Evolutionary conservation across 2,888 invertebrate genomes (phyloP).

Genomic region (Dynastes grantii): DNA sequence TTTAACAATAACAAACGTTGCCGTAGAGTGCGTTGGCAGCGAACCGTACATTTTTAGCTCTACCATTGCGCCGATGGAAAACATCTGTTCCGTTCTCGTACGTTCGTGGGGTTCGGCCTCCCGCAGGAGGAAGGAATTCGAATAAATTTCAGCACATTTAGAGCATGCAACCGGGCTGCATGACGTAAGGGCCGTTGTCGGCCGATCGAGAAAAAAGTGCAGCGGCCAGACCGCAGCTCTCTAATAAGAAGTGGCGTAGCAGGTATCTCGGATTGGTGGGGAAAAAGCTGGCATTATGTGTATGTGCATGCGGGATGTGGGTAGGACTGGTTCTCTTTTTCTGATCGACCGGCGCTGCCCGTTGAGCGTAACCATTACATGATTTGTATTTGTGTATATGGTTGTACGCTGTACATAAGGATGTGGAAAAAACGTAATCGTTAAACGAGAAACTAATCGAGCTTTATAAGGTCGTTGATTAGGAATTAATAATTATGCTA

Average conservation of each 20-base stretch:
- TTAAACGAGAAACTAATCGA: background rate
- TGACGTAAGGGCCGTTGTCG: conserved; percentile 41
- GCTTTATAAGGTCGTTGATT: conserved; percentile 2
- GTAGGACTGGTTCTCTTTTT: conserved; percentile 21
- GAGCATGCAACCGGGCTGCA: conserved; percentile 34
- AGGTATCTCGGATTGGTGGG: conserved; percentile 20
- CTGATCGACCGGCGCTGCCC: background rate
- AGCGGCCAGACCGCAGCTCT: background rate
- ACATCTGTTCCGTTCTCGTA: conserved; percentile 17
- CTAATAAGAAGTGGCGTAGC: background rate
- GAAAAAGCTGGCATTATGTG: background rate
- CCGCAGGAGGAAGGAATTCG: conserved; percentile 40
- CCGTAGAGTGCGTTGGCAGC: conserved; percentile 14
- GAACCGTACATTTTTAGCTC: conserved; percentile 1
- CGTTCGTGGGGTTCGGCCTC: background rate
- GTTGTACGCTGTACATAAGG: background rate
- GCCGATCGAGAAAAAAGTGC: conserved; percentile 32
- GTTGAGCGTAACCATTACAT: conserved; percentile 1
- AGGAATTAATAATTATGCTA: too few species aligned
- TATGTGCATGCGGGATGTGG: background rate
- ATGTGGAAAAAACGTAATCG: background rate
- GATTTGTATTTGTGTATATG: conserved; percentile 4
- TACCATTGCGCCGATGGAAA: conserved; percentile 1
- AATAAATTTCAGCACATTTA: conserved; percentile 49
- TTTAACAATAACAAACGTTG: background rate